Conservation (phyloP, 2,113 vertebrate species). For the Pterocles orientalis region DNA sequence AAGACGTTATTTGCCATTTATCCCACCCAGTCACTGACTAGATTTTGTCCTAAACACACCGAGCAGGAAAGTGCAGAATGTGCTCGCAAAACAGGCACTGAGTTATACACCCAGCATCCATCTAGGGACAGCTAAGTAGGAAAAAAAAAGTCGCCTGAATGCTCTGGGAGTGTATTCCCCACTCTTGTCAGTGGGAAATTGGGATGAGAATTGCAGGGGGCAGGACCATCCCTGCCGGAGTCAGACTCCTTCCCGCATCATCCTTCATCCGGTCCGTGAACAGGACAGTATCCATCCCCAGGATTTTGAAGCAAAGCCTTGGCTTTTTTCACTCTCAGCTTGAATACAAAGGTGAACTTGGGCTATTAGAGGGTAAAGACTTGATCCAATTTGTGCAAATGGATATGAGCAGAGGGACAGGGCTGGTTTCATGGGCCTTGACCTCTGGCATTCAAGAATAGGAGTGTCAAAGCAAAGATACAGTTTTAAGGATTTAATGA, state of each 20-base stretch:
- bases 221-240: background rate
- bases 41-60: background rate
- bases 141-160: background rate
- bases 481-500: conserved; percentile 18
- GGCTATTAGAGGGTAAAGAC: background rate
- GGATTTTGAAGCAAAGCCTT: background rate
- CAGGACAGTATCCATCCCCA: background rate
- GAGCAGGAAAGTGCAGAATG: background rate
- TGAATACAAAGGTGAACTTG: background rate
- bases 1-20: background rate
- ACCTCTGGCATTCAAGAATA: conserved; percentile 16
- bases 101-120: background rate
- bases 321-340: background rate
- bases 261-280: background rate
- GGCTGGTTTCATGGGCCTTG: background rate
- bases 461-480: background rate
- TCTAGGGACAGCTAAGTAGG: background rate
- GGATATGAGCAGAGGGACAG: background rate
- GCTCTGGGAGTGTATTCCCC: background rate
- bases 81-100: background rate
- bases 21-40: background rate
- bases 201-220: background rate
- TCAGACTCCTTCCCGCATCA: background rate
- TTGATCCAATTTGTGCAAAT: background rate
- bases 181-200: background rate